A percentile compares a stretch with the other conserved stretches of the same genome.
Evolutionary conservation across 1,140 invertebrate species (phyloP).

Genomic region (Colletes latitarsis): DNA sequence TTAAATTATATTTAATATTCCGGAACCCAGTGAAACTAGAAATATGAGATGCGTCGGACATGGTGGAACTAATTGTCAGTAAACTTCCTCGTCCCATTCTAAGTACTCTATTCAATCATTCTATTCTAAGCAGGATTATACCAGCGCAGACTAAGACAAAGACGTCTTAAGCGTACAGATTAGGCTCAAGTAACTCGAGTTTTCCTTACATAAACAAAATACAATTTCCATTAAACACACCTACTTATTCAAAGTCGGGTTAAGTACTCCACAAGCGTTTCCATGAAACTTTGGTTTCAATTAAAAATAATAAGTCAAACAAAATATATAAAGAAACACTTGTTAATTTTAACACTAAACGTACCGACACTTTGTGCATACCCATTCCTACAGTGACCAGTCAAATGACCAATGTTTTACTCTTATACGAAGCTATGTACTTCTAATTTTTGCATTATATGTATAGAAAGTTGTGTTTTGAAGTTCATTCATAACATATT

Average conservation of each 20-base stretch:
- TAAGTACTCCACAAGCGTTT: not conserved
- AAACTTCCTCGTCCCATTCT: constrained; percentile 11
- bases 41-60: not conserved
- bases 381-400: too few relatives aligned
- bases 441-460: too few relatives aligned
- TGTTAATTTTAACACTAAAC: too few relatives aligned
- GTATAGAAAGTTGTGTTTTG: too few relatives aligned
- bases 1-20: too few relatives aligned
- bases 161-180: constrained; percentile 30
- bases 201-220: constrained; percentile 18
- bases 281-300: not conserved
- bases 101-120: constrained; percentile 15
- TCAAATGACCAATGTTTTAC: too few relatives aligned
- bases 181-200: constrained; percentile 17
- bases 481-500: too few relatives aligned
- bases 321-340: too few relatives aligned
- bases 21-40: not conserved
- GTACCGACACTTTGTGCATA: too few relatives aligned
- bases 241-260: not conserved
- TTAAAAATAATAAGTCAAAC: too few relatives aligned
- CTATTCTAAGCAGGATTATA: constrained; percentile 34
- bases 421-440: too few relatives aligned
- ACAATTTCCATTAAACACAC: not conserved
- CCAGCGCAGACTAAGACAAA: constrained; percentile 22
- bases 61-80: constrained; percentile 16